Percentiles rank a stretch among this genome's conserved stretches.
These are phyloP conservation scores for Thamnophis sirtalis DNA, from an alignment of 2,113 vertebrate genomes.

Conservation along the genomic window DNA sequence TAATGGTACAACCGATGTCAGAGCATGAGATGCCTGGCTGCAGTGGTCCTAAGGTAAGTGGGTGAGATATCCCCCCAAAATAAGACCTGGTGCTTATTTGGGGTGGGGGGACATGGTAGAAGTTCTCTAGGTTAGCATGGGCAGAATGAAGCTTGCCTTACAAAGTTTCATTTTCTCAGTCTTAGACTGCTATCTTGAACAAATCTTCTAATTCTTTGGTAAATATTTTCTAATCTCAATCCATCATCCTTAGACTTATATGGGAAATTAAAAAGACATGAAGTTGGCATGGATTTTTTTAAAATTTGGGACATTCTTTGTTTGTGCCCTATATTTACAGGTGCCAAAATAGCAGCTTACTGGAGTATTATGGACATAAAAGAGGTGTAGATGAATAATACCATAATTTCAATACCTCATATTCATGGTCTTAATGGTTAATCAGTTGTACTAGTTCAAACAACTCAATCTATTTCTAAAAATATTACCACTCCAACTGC, in stretches of 20 bases:
- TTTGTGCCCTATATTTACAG: neutral
- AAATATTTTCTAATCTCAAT: neutral
- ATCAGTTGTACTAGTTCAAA: neutral
- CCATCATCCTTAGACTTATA: neutral
- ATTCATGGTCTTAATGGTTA: neutral
- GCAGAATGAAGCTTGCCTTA: neutral
- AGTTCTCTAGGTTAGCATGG: neutral
- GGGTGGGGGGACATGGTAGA: neutral
- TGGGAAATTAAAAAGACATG: neutral
- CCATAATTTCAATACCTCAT: neutral
- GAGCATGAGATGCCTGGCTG: no score
- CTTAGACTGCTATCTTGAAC: neutral
- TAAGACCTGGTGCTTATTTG: no score
- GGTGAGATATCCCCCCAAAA: no score
- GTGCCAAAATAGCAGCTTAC: neutral
- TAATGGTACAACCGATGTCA: no score
- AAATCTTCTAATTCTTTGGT: neutral
- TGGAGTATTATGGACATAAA: neutral
- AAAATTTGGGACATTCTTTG: neutral
- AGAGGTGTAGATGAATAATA: neutral
- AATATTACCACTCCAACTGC: neutral
- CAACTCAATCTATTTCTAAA: neutral
- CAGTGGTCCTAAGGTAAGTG: no score
- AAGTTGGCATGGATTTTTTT: neutral
- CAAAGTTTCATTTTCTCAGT: neutral